These are phyloP conservation scores for Vulpes ferrilata DNA, from an alignment of 2,113 vertebrate species.

Conservation along the genomic window DNA sequence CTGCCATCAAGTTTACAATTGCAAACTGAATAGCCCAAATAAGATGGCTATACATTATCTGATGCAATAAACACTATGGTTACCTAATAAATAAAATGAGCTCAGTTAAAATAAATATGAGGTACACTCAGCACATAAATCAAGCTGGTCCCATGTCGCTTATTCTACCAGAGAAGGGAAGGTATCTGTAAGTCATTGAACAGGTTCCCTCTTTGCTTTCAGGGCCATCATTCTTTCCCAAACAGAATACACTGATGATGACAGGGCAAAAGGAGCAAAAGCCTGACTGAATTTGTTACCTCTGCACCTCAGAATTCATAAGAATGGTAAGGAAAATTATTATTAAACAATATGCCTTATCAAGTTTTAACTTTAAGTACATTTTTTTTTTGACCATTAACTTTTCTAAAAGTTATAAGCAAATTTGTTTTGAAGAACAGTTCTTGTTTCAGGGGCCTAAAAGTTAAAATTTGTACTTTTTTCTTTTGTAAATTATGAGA, in stretches of 20 bases:
- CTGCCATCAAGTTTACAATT: constrained; percentile 52
- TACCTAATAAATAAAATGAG: constrained; percentile 19
- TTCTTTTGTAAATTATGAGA: not conserved
- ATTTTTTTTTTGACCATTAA: not conserved
- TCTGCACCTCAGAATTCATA: not conserved
- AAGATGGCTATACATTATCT: constrained; percentile 30
- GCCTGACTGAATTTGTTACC: not conserved
- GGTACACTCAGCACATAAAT: not conserved
- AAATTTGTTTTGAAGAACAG: constrained; percentile 31
- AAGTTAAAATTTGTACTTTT: not conserved
- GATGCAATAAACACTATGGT: constrained; percentile 36
- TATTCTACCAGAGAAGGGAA: not conserved
- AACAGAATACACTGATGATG: not conserved
- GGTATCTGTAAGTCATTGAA: not conserved
- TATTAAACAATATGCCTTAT: constrained; percentile 7
- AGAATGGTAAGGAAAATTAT: not conserved
- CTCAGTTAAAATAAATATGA: not conserved
- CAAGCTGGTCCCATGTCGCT: not conserved
- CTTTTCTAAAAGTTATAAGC: constrained; percentile 46
- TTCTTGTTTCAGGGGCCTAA: not conserved
- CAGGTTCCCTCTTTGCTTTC: not conserved
- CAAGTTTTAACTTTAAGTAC: not conserved
- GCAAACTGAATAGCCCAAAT: constrained; percentile 60
- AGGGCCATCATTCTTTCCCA: not conserved
- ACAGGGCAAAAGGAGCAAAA: constrained; percentile 1